Base-by-base conservation (phyloP, 2,113 vertebrate genomes). In the Phylloscopus whistleri region DNA sequence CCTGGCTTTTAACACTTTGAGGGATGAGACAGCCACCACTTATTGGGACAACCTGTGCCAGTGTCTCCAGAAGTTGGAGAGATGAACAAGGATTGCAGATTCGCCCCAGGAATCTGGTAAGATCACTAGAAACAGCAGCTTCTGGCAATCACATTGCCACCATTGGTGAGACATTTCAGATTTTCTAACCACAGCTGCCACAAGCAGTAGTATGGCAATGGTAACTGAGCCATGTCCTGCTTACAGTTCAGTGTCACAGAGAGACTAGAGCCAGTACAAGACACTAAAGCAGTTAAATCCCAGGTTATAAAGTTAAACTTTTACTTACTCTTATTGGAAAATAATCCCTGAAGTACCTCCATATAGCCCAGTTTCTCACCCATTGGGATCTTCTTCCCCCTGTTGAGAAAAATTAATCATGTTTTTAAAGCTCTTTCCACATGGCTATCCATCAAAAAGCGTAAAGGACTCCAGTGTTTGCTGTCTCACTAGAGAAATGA, bases 321-420 rank as follows among this genome's bases (percentile, higher is more conserved):
- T 30, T 75, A 97, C 98, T 98, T 97, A 99, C 99, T 97, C 98
- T 98, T 93, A 99, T 97, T 37, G 99, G 99, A 88, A 99, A 99
- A 96, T 99, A 99, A 95, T 99, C 99, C 94, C 99, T 97, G 97
- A 99, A 99, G 96, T 99, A 99, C 3, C 98, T 98, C 99, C 99
- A 99, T 56, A 99, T 96, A 13, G 98, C 98, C 99, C 99, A 99
- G 97, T 95, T 99, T 81, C 99, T 98, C 87, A 99, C 99, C 99
- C 99, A 99, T 2, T 98, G 96, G 1, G 99, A 99, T 90, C 99
- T 98, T 78, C 99, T 98, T 75, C 99, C 99, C 92, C 99, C 99
- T 99, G 66, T 94, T 66, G 86, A 88, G 74, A 35, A 23, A n/a
- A 70, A 58, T 48, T 15, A 37, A 5, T 4, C 1, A 7, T 7